Conservation (phyloP, 1,140 invertebrate genomes). For the Eupristina koningsbergeri region DNA sequence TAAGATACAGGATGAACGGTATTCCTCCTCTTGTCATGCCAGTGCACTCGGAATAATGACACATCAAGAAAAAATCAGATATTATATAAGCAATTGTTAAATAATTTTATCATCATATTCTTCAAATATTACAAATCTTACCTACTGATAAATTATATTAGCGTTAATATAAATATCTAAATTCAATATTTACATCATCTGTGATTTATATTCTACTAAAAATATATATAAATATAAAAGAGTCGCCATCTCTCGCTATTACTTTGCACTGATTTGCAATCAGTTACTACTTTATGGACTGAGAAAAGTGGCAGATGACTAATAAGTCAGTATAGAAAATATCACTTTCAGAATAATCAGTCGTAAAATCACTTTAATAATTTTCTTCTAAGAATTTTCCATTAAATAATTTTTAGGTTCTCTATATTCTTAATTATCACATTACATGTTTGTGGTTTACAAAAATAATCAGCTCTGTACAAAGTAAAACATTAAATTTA, state of each 20-base stretch:
- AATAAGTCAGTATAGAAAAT: background rate
- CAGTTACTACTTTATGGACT: background rate
- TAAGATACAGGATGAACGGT: too few relatives aligned
- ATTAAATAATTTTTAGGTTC: background rate
- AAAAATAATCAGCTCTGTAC: background rate
- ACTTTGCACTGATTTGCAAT: background rate
- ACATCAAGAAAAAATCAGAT: too few relatives aligned
- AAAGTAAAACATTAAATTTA: background rate
- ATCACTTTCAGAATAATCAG: background rate
- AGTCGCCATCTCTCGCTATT: conserved; percentile 6
- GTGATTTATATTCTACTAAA: too few relatives aligned
- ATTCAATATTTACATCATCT: too few relatives aligned
- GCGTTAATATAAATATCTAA: too few relatives aligned
- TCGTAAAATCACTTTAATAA: conserved; percentile 6
- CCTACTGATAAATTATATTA: too few relatives aligned
- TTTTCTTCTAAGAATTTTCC: background rate
- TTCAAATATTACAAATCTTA: too few relatives aligned
- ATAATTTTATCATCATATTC: too few relatives aligned
- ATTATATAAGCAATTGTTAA: too few relatives aligned
- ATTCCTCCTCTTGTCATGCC: too few relatives aligned
- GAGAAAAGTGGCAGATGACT: background rate
- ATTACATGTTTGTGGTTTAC: background rate
- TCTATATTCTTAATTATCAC: background rate
- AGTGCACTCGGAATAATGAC: too few relatives aligned
- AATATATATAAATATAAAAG: too few relatives aligned